Base-by-base conservation (phyloP, 2,888 invertebrate genomes). In the Gonocerus acuteangulatus region DNA sequence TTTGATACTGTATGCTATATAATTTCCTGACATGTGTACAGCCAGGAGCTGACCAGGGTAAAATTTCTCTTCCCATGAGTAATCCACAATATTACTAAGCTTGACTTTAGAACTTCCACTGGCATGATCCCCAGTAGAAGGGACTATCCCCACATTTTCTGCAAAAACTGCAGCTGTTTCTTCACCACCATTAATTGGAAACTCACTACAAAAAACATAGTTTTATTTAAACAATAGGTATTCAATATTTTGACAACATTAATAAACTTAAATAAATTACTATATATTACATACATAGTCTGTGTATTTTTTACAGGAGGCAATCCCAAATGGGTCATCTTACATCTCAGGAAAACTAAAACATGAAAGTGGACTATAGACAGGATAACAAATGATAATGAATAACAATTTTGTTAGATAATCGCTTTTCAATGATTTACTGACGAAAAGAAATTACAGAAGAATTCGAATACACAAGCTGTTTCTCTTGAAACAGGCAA, bases 81-180 rank as follows among this genome's bases (percentile, higher is more conserved):
- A 95, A 71, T 94, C 93, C 19, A 94, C 93, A 49, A 93, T 82
- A 73, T 89, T 91, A 71, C 86, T 88, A 47, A 93, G 81, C 72
- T 92, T 93, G 22, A 95, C 89, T 77, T 92, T 89, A 0, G 91
- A 92, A 72, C 89, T 89, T 47, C 90, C 90, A 70, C 87, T 87
- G 70, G 83, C 82, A 70, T 87, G 88, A 58, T 78, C 81, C 11
- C 87, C 87, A 6, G 83, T 78, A 60, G 83, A 85, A 32, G 87
- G 85, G 61, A 83, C 78, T 27, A 91, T 80, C 60, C 81, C 80
- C 15, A 89, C 86, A 71, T 87, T 60, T 23, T 56, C 57, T 15
- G 62, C 59, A 45, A 15, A 42, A 11, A 65, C 64, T n/a, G 51
- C 60, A 11, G 56, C 62, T 11, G 56, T 60, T 23, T 39, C 54